Conservation (phyloP, 1,140 invertebrate species). For the Cydia splendana region DNA sequence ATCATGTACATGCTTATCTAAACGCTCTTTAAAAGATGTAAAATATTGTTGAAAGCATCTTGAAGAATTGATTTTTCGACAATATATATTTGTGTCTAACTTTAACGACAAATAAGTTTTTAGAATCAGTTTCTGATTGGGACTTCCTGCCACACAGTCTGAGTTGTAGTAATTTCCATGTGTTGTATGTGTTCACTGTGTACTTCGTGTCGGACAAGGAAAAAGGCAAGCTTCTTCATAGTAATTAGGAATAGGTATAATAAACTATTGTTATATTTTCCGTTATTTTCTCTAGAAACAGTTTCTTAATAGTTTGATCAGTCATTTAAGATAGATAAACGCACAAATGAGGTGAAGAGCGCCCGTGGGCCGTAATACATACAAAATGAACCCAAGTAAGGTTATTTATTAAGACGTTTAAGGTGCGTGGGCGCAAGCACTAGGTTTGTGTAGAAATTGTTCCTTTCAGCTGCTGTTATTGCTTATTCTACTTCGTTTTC, state of each 20-base stretch:
- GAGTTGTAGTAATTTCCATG: too few relatives aligned
- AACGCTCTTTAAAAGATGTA: neutral
- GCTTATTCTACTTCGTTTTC: slow-evolving; percentile 11
- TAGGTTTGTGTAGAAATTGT: slow-evolving; percentile 6
- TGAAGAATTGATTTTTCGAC: too few relatives aligned
- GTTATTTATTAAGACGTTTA: slow-evolving; percentile 31
- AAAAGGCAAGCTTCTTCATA: too few relatives aligned
- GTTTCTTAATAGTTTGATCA: neutral
- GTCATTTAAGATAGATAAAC: slow-evolving; percentile 4
- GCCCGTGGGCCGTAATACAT: slow-evolving; percentile 13
- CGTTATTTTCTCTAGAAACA: neutral
- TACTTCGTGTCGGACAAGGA: too few relatives aligned
- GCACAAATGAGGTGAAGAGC: slow-evolving; percentile 24
- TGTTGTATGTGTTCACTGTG: too few relatives aligned
- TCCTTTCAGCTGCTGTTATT: slow-evolving; percentile 21
- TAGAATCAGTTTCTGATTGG: too few relatives aligned
- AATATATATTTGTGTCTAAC: too few relatives aligned
- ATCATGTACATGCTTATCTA: neutral
- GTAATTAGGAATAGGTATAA: too few relatives aligned
- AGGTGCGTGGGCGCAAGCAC: slow-evolving; percentile 16
- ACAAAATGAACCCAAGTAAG: slow-evolving; percentile 26
- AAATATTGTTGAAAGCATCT: too few relatives aligned
- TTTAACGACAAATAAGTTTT: too few relatives aligned
- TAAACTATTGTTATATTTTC: neutral
- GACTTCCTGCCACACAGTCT: too few relatives aligned